Conservation (phyloP, 2,888 invertebrate genomes). For the Orthonevra nobilis region DNA sequence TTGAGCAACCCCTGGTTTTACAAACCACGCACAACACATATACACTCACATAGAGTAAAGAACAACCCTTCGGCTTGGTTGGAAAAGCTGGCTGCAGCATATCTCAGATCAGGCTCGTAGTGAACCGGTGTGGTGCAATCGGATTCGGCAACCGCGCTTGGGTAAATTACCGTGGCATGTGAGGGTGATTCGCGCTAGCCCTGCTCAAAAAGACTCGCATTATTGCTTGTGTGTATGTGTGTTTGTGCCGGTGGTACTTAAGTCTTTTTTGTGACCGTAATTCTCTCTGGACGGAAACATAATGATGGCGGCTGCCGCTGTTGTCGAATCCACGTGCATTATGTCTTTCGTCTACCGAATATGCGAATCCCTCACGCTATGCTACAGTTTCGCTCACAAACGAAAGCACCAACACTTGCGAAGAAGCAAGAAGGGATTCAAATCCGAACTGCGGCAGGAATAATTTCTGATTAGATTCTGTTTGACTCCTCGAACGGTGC, state of each 20-base stretch:
- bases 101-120: constrained; percentile 47
- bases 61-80: constrained; percentile 41
- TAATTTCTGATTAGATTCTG: constrained; percentile 78
- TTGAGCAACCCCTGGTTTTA: constrained; percentile 48
- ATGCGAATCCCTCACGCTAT: constrained; percentile 72
- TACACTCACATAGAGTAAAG: neutral
- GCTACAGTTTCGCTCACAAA: constrained; percentile 26
- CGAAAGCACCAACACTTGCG: constrained; percentile 54
- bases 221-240: constrained; percentile 52
- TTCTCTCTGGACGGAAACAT: constrained; percentile 58
- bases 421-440: constrained; percentile 74
- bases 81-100: constrained; percentile 50
- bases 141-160: constrained; percentile 74
- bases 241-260: constrained; percentile 40
- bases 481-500: constrained; percentile 73
- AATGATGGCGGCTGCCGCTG: constrained; percentile 62
- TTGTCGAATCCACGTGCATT: constrained; percentile 62
- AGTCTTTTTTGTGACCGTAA: constrained; percentile 66
- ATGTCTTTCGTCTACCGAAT: constrained; percentile 58
- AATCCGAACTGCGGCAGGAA: constrained; percentile 72
- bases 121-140: constrained; percentile 55
- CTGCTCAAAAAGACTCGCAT: constrained; percentile 39
- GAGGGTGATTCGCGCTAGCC: constrained; percentile 74
- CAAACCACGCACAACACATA: constrained; percentile 33
- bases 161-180: constrained; percentile 78